Base-by-base conservation (phyloP, 2,797 vertebrate species). In the Mormyrops boulengeri region DNA sequence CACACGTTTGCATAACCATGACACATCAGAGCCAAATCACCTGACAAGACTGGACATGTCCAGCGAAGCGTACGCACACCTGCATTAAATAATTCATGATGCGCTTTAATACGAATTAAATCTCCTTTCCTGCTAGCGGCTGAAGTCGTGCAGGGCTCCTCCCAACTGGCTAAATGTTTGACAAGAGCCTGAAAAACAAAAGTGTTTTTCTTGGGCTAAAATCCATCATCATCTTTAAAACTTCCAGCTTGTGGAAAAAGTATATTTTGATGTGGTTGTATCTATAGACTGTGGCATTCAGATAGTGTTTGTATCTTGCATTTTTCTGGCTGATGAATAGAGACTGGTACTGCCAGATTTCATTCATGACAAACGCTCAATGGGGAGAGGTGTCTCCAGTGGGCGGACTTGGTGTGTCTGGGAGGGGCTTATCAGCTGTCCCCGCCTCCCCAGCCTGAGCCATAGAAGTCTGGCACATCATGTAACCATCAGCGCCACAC, bases 21-120 rank as follows among this genome's bases (percentile, higher is more conserved):
- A 38, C 57, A 88, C 85, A 47, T 88, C 55, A 88, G 3, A 88
- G 9, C 38, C 30, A 14, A 69, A 17, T 62, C 55, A 49, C 6
- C 38, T 8, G 44, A 62, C 50, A 14, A 88, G 14, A 47, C 34
- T 47, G 85, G 85, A 88, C 55, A 66, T 47, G 60, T 26, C 17
- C 57, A 47, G 41, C 1, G 9, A 66, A 62, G 38, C n/a, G 7
- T 22, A 69, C 38, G 0, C 9, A 11, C 50, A 11, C 57, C 19
- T n/a, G 38, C 11, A 12, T 66, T 53, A 62, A 62, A 88, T 88
- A 62, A 62, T 88, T 66, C 55, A 66, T 66, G 87, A 62, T n/a
- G 38, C 17, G 38, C 19, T 34, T 57, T 88, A 44, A 88, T 88
- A 62, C 26, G 34, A 38, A 88, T 52, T 38, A 55, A 88, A 60